Percentiles rank a stretch among this genome's conserved stretches.
Evolutionary conservation across 2,113 vertebrate genomes (phyloP).

Genomic region (Malurus elegans): DNA sequence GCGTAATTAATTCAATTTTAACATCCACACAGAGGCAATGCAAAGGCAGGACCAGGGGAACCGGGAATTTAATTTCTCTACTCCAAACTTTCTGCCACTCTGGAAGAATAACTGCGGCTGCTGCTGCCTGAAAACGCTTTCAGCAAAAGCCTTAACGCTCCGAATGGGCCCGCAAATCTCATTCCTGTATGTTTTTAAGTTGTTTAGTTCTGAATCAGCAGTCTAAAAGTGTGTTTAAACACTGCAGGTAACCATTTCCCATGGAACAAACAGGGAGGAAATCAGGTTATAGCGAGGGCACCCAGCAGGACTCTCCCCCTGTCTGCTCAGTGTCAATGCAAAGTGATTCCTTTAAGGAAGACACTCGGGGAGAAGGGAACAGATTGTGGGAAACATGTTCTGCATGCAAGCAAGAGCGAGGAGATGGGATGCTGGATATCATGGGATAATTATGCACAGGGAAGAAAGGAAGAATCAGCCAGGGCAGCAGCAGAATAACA

Average conservation of each 20-base stretch:
- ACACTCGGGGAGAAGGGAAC: slow-evolving; percentile 79
- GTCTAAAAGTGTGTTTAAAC: slow-evolving; percentile 77
- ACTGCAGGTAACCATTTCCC: slow-evolving; percentile 75
- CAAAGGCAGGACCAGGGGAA: slow-evolving; percentile 19
- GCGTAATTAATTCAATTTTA: slow-evolving; percentile 27
- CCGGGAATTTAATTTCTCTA: slow-evolving; percentile 46
- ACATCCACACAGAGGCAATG: background rate
- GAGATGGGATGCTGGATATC: slow-evolving; percentile 73
- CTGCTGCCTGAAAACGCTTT: slow-evolving; percentile 61
- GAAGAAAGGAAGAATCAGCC: slow-evolving; percentile 16
- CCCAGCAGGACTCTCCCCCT: slow-evolving; percentile 78
- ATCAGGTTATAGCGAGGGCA: slow-evolving; percentile 81
- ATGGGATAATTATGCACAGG: slow-evolving; percentile 75
- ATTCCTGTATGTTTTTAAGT: slow-evolving; percentile 72
- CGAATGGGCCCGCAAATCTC: slow-evolving; percentile 70
- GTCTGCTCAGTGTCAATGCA: slow-evolving; percentile 80
- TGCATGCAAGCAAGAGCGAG: slow-evolving; percentile 77
- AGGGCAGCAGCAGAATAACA: slow-evolving; percentile 39
- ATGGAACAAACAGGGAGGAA: slow-evolving; percentile 80
- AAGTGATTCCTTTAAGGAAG: slow-evolving; percentile 81
- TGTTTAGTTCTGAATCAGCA: slow-evolving; percentile 78
- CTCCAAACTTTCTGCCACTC: slow-evolving; percentile 50
- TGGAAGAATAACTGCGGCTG: slow-evolving; percentile 55
- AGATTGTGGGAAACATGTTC: slow-evolving; percentile 83
- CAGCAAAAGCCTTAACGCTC: slow-evolving; percentile 55